These are phyloP conservation scores for Tenthredo distinguenda DNA, from an alignment of 2,888 invertebrate genomes.

Conservation along the genomic window DNA sequence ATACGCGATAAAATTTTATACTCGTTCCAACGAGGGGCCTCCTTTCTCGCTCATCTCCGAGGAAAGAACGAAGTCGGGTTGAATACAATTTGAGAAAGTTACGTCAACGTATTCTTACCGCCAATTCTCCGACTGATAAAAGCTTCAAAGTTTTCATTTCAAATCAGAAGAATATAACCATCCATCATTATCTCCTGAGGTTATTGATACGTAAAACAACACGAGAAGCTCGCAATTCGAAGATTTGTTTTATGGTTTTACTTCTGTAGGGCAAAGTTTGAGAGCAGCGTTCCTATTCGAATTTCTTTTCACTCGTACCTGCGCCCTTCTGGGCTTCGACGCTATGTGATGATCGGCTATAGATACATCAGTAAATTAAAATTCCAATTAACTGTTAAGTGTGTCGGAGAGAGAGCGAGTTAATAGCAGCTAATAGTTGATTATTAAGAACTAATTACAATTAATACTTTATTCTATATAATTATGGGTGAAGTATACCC, in stretches of 20 bases:
- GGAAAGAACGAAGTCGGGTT: neutral
- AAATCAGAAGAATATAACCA: neutral
- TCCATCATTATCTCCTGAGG: neutral
- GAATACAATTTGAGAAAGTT: neutral
- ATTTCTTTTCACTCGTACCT: neutral
- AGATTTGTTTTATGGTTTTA: neutral
- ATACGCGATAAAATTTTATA: slow-evolving; percentile 46
- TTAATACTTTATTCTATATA: slow-evolving; percentile 46
- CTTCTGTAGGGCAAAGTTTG: neutral
- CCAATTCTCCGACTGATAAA: neutral
- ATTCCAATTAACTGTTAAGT: slow-evolving; percentile 47
- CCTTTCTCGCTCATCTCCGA: neutral
- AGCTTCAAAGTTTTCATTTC: neutral
- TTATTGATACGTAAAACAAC: neutral
- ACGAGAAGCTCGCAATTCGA: neutral
- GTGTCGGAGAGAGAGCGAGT: slow-evolving; percentile 35
- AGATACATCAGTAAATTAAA: slow-evolving; percentile 32
- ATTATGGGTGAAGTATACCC: slow-evolving; percentile 30
- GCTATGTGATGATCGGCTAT: neutral
- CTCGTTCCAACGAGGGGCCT: neutral
- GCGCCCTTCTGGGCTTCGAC: neutral
- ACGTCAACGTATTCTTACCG: slow-evolving; percentile 22
- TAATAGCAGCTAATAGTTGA: slow-evolving; percentile 49
- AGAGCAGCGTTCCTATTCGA: neutral
- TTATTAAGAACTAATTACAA: slow-evolving; percentile 53